Evolutionary conservation across 1,140 invertebrate genomes (phyloP), one percentile per base, ranked within the genome.

Genomic region (Thalassaphorura encarpata): DNA sequence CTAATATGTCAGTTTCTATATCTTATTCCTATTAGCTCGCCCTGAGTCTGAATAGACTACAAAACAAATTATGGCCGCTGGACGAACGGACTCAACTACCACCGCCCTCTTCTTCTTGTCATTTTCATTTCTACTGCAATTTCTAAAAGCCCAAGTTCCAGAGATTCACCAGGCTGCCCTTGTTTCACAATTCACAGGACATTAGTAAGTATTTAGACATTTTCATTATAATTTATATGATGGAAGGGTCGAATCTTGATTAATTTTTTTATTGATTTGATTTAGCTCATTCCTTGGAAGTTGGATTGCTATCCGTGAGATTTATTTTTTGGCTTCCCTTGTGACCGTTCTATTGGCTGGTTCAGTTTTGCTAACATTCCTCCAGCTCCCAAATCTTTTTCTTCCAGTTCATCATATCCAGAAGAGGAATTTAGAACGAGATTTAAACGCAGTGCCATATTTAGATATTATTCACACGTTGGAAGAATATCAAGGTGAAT

Each of bases 151-250:
- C 13, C 43, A 52, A 52, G 29, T 55, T 18, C 63, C 63, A 3
- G 63, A 65, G 54, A 33, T 65, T 28, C 60, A 65, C 59, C 63
- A 65, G 47, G 57, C 60, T 2, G 63, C 63, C 31, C 11, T 27
- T 16, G 21, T 65, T 3, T 26, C 63, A 0, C n/a, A 43, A 27
- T 65, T 57, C 43, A 57, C 58, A 0, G 60, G 63, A 45, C 59
- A 58, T 26, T 60, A 59, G 63, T 65, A 58, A 60, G 63, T 26
- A n/a, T n/a, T n/a, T n/a, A n/a, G n/a, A n/a, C n/a, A n/a, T n/a
- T n/a, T n/a, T n/a, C n/a, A n/a, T n/a, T n/a, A n/a, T n/a, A n/a
- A n/a, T n/a, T n/a, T n/a, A n/a, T n/a, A n/a, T n/a, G n/a, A n/a
- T n/a, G n/a, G n/a, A n/a, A n/a, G n/a, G n/a, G n/a, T n/a, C n/a